Conservation (phyloP, 2,113 vertebrate species). For the Catagonus wagneri region DNA sequence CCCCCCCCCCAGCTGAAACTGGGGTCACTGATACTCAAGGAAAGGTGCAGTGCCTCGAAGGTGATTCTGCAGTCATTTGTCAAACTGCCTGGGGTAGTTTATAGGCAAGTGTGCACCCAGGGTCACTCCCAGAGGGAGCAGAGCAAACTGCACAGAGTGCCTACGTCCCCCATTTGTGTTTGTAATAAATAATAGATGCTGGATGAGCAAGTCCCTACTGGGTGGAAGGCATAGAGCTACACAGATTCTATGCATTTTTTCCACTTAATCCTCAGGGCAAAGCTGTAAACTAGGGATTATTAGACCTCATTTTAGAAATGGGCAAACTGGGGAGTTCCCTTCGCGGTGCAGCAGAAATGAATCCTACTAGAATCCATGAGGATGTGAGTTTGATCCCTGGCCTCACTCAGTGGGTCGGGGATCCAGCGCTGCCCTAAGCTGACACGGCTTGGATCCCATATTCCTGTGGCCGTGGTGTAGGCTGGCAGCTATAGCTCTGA, state of each 20-base stretch:
- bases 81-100: slow-evolving; percentile 13
- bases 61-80: slow-evolving; percentile 23
- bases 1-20: background rate
- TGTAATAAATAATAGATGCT: background rate
- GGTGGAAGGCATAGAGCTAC: background rate
- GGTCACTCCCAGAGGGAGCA: background rate
- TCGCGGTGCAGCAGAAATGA: too few species aligned
- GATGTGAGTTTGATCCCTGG: too few species aligned
- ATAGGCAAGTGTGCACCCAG: background rate
- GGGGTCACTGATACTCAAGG: slow-evolving; percentile 50
- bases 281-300: background rate
- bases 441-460: too few species aligned
- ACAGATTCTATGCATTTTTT: background rate
- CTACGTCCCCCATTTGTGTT: background rate
- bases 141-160: background rate
- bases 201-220: background rate
- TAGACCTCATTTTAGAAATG: background rate
- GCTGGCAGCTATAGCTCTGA: too few species aligned
- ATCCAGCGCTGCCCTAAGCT: too few species aligned
- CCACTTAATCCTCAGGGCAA: background rate
- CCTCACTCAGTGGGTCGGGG: too few species aligned
- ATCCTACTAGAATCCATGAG: too few species aligned
- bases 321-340: background rate
- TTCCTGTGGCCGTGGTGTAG: too few species aligned
- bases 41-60: background rate